Conservation (phyloP, 2,113 vertebrate genomes). For the Dipodomys spectabilis region DNA sequence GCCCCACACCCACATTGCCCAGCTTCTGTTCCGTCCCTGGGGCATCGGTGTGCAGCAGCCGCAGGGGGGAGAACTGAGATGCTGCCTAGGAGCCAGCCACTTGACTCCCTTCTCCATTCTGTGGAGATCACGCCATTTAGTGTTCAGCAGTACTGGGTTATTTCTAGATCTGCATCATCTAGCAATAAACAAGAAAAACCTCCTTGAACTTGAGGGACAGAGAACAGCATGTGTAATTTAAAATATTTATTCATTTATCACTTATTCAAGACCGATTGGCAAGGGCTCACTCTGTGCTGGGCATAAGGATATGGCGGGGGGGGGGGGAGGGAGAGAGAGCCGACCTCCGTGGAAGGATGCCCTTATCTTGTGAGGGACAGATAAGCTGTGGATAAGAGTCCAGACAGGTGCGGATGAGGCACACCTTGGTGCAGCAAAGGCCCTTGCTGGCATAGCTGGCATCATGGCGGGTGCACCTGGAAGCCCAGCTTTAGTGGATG, state of each 20-base stretch:
- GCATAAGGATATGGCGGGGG: fast-evolving
- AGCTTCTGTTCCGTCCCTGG: no score
- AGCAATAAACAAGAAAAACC: not conserved
- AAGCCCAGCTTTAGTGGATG: fast-evolving
- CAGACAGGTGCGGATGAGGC: not conserved
- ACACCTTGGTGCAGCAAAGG: not conserved
- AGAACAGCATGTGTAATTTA: not conserved
- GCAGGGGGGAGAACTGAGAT: no score
- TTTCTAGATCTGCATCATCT: not conserved
- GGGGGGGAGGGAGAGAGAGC: no score
- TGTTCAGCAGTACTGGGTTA: not conserved
- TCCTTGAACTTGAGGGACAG: not conserved
- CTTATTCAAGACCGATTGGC: not conserved
- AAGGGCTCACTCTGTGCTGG: not conserved
- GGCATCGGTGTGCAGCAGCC: no score
- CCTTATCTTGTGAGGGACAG: fast-evolving
- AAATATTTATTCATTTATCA: not conserved
- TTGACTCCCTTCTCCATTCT: not conserved
- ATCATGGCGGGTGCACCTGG: fast-evolving
- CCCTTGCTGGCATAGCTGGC: fast-evolving
- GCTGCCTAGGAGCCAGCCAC: not conserved
- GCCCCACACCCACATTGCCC: no score
- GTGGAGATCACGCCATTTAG: not conserved
- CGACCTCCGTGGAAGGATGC: fast-evolving
- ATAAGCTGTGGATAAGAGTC: fast-evolving